Evolutionary conservation across 2,113 vertebrate species (phyloP).

Genomic region (Erythrocebus patas): DNA sequence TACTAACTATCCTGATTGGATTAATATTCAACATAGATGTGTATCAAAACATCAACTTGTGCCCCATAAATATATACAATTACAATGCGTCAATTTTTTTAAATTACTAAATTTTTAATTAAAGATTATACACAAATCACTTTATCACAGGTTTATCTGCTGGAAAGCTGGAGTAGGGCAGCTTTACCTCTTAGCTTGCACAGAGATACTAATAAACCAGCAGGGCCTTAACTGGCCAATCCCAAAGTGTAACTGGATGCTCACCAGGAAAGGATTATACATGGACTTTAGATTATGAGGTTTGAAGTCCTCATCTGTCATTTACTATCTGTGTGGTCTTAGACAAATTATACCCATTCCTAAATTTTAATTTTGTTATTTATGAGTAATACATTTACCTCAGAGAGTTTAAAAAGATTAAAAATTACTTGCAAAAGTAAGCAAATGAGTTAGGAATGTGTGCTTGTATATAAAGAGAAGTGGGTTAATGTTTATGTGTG

Average conservation of each 20-base stretch:
- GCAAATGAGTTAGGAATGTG: not conserved
- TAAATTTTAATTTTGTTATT: not conserved
- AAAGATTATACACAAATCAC: not conserved
- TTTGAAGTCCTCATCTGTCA: not conserved
- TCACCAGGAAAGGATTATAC: not conserved
- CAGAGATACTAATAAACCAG: not conserved
- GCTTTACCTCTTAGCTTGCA: not conserved
- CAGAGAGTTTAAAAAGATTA: conserved; percentile 21
- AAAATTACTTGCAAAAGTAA: not conserved
- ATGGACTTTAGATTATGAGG: not conserved
- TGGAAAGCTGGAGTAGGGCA: not conserved
- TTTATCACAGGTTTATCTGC: not conserved
- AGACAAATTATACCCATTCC: not conserved
- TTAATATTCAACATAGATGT: too few species aligned
- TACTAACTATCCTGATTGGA: too few species aligned
- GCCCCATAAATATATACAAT: too few species aligned
- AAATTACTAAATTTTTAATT: not conserved
- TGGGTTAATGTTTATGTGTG: not conserved
- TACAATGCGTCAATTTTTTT: too few species aligned
- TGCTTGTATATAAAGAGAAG: not conserved
- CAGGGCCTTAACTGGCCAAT: not conserved
- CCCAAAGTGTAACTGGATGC: not conserved
- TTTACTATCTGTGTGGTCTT: not conserved
- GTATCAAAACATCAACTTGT: too few species aligned
- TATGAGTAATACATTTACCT: not conserved